Conservation (phyloP, 2,888 invertebrate genomes). For the Caenorhabditis uteleia region DNA sequence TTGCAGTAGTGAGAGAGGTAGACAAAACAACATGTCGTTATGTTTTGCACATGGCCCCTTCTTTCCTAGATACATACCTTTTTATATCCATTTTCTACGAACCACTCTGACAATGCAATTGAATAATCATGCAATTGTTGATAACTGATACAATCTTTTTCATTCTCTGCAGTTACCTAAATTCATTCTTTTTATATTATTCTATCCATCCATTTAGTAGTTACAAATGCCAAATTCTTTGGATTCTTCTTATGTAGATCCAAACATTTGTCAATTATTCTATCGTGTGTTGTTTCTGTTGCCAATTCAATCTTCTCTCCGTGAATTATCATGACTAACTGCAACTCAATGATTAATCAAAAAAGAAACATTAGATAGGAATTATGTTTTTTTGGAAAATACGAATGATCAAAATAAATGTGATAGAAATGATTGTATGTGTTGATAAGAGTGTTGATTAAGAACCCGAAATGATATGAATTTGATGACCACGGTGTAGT, state of each 20-base stretch:
- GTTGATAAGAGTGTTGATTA: conserved; percentile 2
- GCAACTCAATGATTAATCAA: not conserved
- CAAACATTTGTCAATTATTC: conserved; percentile 21
- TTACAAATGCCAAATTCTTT: conserved; percentile 23
- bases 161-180: conserved; percentile 27
- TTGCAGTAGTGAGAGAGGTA: too few relatives aligned
- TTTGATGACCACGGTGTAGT: not conserved
- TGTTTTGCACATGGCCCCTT: too few relatives aligned
- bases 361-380: not conserved
- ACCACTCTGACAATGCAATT: conserved; percentile 31
- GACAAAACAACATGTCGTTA: too few relatives aligned
- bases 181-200: not conserved
- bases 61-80: conserved; percentile 24
- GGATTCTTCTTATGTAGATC: conserved; percentile 36
- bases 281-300: conserved; percentile 24
- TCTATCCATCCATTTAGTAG: not conserved
- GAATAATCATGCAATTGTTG: conserved; percentile 21
- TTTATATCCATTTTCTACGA: conserved; percentile 36
- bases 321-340: conserved; percentile 33
- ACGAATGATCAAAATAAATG: not conserved
- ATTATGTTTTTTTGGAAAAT: not conserved
- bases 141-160: conserved; percentile 23
- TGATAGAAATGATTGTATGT: not conserved
- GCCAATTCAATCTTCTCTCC: conserved; percentile 11
- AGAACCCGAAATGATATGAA: conserved; percentile 4